A percentile compares a stretch with the other conserved stretches of the same genome.
These are phyloP conservation scores for Mormoops blainvillei DNA, from an alignment of 2,113 vertebrate species.

Conservation along the genomic window DNA sequence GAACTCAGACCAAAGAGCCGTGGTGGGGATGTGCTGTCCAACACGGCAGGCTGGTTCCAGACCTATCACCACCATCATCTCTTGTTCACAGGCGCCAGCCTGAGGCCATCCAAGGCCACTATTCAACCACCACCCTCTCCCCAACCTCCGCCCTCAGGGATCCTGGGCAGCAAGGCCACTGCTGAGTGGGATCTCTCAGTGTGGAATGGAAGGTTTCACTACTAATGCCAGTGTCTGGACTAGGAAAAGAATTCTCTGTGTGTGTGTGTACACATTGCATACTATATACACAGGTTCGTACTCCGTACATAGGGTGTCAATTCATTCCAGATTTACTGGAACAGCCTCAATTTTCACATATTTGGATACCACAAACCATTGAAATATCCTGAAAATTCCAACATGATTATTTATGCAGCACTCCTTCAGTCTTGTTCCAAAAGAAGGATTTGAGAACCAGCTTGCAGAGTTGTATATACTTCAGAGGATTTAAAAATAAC, in stretches of 20 bases:
- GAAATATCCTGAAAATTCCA: constrained; percentile 52
- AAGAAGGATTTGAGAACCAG: constrained; percentile 11
- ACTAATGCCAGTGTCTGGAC: background rate
- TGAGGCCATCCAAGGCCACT: background rate
- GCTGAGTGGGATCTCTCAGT: background rate
- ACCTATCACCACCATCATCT: background rate
- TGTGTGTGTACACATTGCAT: too few species aligned
- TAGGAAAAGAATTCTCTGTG: background rate
- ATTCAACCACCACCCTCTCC: background rate
- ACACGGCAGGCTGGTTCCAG: background rate
- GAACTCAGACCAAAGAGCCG: background rate
- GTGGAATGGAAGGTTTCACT: background rate
- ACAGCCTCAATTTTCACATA: constrained; percentile 27
- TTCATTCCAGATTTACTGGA: constrained; percentile 55
- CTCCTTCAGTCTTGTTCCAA: constrained; percentile 33
- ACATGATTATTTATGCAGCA: constrained; percentile 28
- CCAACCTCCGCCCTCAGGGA: background rate
- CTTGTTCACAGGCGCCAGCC: background rate
- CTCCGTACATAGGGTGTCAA: background rate
- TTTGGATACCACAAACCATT: background rate
- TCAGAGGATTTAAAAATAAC: constrained; percentile 23
- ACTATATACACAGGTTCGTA: background rate
- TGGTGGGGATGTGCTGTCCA: background rate
- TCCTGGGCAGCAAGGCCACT: background rate
- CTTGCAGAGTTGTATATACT: background rate